Evolutionary conservation across 2,888 invertebrate species (phyloP).

Genomic region (Andrena marginata): DNA sequence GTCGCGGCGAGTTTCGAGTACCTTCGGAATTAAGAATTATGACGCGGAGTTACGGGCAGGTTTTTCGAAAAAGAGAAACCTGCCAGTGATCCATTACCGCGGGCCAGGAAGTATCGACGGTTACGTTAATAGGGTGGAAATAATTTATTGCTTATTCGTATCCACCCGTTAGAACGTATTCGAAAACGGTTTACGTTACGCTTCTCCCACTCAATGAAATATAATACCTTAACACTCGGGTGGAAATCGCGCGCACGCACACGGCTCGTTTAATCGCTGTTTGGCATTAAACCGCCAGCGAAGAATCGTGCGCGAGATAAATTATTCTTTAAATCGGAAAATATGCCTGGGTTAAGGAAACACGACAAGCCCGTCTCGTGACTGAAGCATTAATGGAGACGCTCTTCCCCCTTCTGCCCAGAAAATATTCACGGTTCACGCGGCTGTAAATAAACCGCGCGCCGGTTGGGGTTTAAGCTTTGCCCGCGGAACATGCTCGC

Average conservation of each 20-base stretch:
- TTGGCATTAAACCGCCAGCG: constrained; percentile 26
- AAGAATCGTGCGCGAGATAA: constrained; percentile 18
- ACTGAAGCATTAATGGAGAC: neutral
- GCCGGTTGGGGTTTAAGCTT: neutral
- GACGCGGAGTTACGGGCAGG: constrained; percentile 47
- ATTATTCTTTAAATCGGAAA: constrained; percentile 17
- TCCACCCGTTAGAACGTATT: constrained; percentile 17
- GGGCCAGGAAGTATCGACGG: constrained; percentile 34
- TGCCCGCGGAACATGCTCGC: no score
- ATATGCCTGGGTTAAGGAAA: neutral
- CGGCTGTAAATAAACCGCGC: neutral
- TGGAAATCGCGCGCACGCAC: constrained; percentile 3
- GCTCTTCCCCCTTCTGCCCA: neutral
- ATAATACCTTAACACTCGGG: constrained; percentile 7
- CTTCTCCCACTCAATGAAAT: constrained; percentile 14
- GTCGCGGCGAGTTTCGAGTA: constrained; percentile 10
- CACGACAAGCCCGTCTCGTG: neutral
- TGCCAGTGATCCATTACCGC: constrained; percentile 28
- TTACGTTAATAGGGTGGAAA: constrained; percentile 52
- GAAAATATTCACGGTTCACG: constrained; percentile 2
- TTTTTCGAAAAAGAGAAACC: constrained; percentile 7
- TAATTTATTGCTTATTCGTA: constrained; percentile 47
- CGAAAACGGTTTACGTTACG: neutral
- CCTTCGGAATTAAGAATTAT: constrained; percentile 50
- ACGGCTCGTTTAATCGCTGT: constrained; percentile 18